Conservation (phyloP, 2,113 vertebrate species). For the Cephalophus harveyi region DNA sequence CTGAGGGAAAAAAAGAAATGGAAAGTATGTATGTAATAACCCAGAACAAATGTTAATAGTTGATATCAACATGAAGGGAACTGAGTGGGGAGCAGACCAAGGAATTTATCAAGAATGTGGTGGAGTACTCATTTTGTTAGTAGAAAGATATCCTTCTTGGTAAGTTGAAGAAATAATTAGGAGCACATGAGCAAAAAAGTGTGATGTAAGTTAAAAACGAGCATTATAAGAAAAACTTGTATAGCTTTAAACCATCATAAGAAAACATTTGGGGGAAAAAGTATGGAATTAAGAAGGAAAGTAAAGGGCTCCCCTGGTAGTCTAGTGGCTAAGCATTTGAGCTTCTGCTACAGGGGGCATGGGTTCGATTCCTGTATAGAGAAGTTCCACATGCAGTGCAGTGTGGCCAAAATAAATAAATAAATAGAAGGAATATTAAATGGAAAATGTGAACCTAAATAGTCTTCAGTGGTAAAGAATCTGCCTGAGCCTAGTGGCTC, state of each 20-base stretch:
- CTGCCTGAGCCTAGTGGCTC: background rate
- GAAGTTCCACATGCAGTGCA: background rate
- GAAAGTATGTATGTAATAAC: background rate
- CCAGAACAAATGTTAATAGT: background rate
- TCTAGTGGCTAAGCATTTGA: background rate
- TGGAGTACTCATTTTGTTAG: background rate
- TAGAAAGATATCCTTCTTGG: background rate
- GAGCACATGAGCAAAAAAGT: background rate
- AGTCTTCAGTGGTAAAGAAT: background rate
- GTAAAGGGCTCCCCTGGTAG: background rate
- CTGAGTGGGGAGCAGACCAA: background rate
- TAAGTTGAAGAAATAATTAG: slow-evolving; percentile 4
- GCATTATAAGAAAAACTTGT: background rate
- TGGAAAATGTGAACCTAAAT: background rate
- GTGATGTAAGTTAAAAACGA: background rate
- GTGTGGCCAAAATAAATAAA: background rate
- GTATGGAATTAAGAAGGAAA: background rate
- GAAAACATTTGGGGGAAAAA: background rate
- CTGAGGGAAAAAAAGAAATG: slow-evolving; percentile 1
- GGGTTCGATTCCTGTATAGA: background rate
- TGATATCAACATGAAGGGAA: background rate
- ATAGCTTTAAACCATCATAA: background rate
- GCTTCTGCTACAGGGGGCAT: background rate
- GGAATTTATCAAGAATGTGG: background rate
- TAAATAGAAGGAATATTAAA: background rate